These are phyloP conservation scores for Gopherus flavomarginatus DNA, from an alignment of 2,113 vertebrate species.

Conservation along the genomic window DNA sequence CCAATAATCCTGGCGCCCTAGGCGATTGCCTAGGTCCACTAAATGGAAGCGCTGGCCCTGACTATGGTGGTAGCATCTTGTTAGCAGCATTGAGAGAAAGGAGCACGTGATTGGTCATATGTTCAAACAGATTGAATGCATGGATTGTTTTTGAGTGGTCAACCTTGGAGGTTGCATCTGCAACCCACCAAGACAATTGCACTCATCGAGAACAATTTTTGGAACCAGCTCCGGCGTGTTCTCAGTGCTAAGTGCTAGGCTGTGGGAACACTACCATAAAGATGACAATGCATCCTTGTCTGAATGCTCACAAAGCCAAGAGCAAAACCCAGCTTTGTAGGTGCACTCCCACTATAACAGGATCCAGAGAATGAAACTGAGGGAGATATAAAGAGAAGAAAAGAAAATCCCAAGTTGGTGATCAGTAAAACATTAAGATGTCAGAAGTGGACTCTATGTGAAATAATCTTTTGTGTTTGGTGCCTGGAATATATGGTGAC, in stretches of 20 bases:
- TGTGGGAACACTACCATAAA: not conserved
- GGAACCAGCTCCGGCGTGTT: not conserved
- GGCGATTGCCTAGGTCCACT: too few relatives aligned
- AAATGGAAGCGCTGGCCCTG: too few relatives aligned
- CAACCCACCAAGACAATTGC: not conserved
- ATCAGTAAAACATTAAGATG: not conserved
- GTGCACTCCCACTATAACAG: not conserved
- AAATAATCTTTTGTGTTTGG: not conserved
- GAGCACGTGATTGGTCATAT: not conserved
- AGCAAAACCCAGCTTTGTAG: not conserved
- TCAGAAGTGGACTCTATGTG: not conserved
- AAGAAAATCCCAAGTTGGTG: not conserved
- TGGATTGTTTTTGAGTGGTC: not conserved
- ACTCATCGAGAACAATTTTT: not conserved
- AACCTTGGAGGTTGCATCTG: not conserved
- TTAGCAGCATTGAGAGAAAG: not conserved
- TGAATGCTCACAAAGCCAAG: not conserved
- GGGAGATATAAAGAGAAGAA: not conserved
- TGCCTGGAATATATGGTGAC: too few relatives aligned
- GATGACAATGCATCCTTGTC: not conserved
- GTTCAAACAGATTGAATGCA: not conserved
- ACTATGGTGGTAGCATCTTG: not conserved
- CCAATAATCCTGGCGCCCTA: too few relatives aligned
- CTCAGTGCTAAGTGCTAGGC: not conserved
- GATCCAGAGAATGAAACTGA: not conserved